Conservation (phyloP, 2,113 vertebrate species). For the Petromus typicus region DNA sequence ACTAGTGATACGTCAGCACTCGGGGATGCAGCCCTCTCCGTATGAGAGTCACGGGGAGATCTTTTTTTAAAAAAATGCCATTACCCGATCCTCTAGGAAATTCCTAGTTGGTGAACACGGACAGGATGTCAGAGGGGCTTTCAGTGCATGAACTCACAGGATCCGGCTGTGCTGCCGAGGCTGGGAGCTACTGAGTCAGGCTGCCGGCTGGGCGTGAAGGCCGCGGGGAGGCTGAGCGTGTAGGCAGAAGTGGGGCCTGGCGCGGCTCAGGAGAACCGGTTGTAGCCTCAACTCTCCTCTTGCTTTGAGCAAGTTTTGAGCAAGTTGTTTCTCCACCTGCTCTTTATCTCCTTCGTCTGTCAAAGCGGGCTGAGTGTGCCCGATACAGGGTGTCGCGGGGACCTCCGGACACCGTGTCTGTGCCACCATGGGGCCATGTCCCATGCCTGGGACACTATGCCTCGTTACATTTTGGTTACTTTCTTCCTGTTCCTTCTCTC, state of each 20-base stretch:
- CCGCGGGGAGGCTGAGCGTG: neutral
- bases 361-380: neutral
- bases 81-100: neutral
- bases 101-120: neutral
- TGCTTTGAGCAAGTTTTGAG: neutral
- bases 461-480: neutral
- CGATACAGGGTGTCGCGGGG: neutral
- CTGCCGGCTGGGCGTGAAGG: neutral
- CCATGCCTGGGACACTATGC: neutral
- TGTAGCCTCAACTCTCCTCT: neutral
- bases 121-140: neutral
- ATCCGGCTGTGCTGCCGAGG: neutral
- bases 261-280: neutral
- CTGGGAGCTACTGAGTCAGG: neutral
- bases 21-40: neutral
- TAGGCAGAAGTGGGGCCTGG: neutral
- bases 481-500: neutral
- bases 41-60: neutral
- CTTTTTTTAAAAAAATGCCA: neutral
- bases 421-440: neutral
- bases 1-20: neutral
- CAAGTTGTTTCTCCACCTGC: neutral
- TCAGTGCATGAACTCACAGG: neutral
- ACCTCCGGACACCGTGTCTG: neutral
- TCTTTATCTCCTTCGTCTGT: neutral